Evolutionary conservation across 2,888 invertebrate species (phyloP).

Genomic region (Stenchaetothrips biformis): DNA sequence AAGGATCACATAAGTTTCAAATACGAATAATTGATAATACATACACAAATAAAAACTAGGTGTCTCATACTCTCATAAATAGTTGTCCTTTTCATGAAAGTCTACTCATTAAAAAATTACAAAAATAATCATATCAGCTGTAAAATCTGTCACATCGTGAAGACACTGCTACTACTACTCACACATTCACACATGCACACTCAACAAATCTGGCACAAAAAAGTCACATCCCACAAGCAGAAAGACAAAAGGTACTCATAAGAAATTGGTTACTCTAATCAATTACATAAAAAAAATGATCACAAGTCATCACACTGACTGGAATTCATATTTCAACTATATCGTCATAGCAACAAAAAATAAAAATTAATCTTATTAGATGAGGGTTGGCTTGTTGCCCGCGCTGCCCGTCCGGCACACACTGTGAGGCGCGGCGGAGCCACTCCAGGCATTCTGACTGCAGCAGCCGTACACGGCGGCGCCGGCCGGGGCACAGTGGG

Average conservation of each 20-base stretch:
- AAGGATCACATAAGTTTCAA: not conserved
- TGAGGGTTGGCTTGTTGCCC: too few relatives aligned
- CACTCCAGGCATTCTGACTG: too few relatives aligned
- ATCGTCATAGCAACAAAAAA: not conserved
- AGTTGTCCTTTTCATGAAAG: too few relatives aligned
- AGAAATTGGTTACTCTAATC: constrained; percentile 9
- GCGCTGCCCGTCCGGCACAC: too few relatives aligned
- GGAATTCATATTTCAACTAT: not conserved
- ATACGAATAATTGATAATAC: not conserved
- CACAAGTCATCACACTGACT: constrained; percentile 12
- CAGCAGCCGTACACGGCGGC: too few relatives aligned
- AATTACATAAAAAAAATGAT: not conserved
- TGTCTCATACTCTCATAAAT: not conserved
- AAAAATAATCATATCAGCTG: not conserved
- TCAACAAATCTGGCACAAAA: not conserved
- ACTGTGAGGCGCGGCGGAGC: too few relatives aligned
- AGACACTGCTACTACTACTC: not conserved
- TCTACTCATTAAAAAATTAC: not conserved
- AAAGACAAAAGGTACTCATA: not conserved
- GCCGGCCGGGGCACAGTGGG: too few relatives aligned
- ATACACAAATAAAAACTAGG: not conserved
- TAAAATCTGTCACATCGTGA: not conserved
- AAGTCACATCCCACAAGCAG: not conserved
- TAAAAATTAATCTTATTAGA: not conserved
- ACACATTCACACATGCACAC: not conserved